phyloP scores from a whole-genome alignment of 2,888 invertebrate species.

The Belgica antarctica region DNA sequence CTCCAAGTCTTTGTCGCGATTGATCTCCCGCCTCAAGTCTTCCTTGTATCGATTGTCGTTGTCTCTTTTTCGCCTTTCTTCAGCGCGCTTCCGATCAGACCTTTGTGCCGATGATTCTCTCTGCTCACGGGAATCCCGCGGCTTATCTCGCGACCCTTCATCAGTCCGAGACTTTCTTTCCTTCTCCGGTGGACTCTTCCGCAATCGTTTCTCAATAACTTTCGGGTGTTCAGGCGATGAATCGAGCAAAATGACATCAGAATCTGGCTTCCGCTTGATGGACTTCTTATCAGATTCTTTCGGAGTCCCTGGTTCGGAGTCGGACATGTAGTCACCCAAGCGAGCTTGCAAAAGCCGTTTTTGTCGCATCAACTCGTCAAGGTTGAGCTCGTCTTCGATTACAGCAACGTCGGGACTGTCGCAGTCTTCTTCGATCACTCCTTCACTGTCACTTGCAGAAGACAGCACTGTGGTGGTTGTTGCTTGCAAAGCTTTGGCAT shows the following conservation, averaged over 20 bases:
- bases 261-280: constrained; percentile 54
- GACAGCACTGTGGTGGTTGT: constrained; percentile 60
- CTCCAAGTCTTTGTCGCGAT: constrained; percentile 55
- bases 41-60: constrained; percentile 53
- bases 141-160: not conserved
- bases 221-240: constrained; percentile 60
- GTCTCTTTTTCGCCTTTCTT: constrained; percentile 54
- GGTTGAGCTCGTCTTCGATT: constrained; percentile 80
- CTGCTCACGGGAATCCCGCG: constrained; percentile 47
- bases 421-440: constrained; percentile 63
- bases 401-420: constrained; percentile 71
- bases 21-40: constrained; percentile 55
- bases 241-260: constrained; percentile 64
- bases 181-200: constrained; percentile 51
- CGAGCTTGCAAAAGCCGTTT: constrained; percentile 79
- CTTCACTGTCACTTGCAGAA: constrained; percentile 67
- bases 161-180: too few species aligned
- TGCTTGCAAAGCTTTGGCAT: constrained; percentile 54
- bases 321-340: constrained; percentile 72
- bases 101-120: constrained; percentile 33
- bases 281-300: too few species aligned
- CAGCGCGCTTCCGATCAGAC: constrained; percentile 45
- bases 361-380: constrained; percentile 86
- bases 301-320: constrained; percentile 61
- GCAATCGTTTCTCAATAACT: constrained; percentile 49